Conservation (phyloP, 2,888 invertebrate genomes). For the Chouioia cunea region DNA sequence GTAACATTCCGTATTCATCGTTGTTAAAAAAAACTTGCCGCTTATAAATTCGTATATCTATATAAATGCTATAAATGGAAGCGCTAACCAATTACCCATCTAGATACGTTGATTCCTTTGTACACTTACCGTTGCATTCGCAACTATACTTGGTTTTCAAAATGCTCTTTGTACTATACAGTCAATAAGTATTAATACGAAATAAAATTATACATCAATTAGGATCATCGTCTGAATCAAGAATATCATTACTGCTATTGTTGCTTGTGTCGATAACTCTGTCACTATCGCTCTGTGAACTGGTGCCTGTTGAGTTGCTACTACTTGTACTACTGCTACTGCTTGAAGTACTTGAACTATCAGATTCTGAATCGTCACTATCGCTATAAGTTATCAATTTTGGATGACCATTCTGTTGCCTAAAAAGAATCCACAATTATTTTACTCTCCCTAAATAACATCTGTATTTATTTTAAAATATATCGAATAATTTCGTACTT, state of each 20-base stretch:
- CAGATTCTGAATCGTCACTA: slow-evolving; percentile 51
- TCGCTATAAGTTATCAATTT: slow-evolving; percentile 17
- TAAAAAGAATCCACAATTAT: background rate
- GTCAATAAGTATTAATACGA: slow-evolving; percentile 6
- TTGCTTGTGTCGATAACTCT: slow-evolving; percentile 13
- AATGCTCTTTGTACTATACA: slow-evolving; percentile 23
- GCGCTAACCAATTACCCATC: background rate
- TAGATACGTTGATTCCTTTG: slow-evolving; percentile 2
- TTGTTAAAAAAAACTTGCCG: slow-evolving; percentile 13
- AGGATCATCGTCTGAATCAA: slow-evolving; percentile 61
- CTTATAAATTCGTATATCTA: slow-evolving; percentile 10
- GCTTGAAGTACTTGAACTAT: slow-evolving; percentile 52
- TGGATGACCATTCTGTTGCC: background rate
- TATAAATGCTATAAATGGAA: slow-evolving; percentile 23
- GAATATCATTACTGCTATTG: slow-evolving; percentile 44
- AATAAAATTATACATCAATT: slow-evolving; percentile 44
- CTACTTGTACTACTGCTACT: slow-evolving; percentile 47
- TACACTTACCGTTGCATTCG: background rate
- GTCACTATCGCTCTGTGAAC: slow-evolving; percentile 3
- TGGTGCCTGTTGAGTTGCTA: slow-evolving; percentile 42
- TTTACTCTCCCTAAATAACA: no score
- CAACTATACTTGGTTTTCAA: background rate
- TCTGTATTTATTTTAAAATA: background rate
- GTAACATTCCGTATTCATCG: background rate
- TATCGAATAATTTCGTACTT: background rate